These are phyloP conservation scores for Drosophila falleni DNA, from an alignment of 2,888 invertebrate species.

Conservation along the genomic window DNA sequence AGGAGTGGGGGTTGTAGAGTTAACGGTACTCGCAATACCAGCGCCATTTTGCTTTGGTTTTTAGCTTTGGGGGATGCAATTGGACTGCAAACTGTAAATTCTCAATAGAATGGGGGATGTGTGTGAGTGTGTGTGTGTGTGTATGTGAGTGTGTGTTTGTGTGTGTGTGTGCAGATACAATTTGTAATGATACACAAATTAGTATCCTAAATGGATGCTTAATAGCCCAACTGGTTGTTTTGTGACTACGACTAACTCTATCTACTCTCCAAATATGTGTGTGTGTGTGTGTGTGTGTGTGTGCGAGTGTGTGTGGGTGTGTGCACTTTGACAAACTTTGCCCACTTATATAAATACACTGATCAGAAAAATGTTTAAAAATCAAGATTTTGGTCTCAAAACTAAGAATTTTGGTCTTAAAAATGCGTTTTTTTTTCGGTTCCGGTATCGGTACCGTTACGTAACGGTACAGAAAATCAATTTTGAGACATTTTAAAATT, in stretches of 20 bases:
- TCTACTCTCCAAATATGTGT: constrained; percentile 11
- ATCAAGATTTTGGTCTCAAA: too few species aligned
- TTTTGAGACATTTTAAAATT: too few species aligned
- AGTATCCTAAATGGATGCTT: constrained; percentile 80
- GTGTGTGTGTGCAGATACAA: constrained; percentile 65
- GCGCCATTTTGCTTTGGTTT: constrained; percentile 54
- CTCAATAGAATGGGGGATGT: neutral
- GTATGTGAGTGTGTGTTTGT: constrained; percentile 22
- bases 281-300: constrained; percentile 21
- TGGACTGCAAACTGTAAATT: constrained; percentile 35
- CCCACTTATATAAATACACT: constrained; percentile 29
- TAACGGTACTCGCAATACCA: constrained; percentile 40
- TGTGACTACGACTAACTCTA: constrained; percentile 33
- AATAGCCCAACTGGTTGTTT: constrained; percentile 73
- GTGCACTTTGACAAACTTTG: constrained; percentile 45
- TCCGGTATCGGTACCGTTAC: too few species aligned
- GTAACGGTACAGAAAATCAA: too few species aligned
- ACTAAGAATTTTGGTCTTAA: too few species aligned
- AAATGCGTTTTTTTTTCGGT: too few species aligned
- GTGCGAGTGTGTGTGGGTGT: constrained; percentile 28
- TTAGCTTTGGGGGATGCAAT: constrained; percentile 39
- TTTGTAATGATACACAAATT: constrained; percentile 83
- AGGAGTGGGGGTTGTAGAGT: neutral
- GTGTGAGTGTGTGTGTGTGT: neutral
- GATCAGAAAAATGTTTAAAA: too few species aligned